phyloP scores from a whole-genome alignment of 2,113 vertebrate genomes.

The Seriola quinqueradiata region DNA sequence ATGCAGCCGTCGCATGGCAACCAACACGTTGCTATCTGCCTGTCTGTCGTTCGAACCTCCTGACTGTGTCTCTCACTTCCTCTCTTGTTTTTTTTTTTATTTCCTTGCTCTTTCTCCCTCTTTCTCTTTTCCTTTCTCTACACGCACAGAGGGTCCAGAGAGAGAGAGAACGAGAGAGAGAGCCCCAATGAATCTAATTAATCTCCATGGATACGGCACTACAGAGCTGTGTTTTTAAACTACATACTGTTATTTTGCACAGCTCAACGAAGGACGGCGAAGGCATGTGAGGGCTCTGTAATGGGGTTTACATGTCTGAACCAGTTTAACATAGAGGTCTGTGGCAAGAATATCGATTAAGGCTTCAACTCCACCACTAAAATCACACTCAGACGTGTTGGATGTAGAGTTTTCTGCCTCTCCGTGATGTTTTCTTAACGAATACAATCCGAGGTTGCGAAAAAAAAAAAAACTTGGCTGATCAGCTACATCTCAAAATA shows the following conservation, averaged over 20 bases:
- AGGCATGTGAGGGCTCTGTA: slow-evolving; percentile 12
- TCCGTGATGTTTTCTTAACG: background rate
- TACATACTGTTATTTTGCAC: slow-evolving; percentile 32
- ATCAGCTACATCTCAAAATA: background rate
- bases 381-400: background rate
- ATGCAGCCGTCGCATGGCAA: slow-evolving; percentile 77
- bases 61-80: slow-evolving; percentile 29
- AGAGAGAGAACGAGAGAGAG: background rate
- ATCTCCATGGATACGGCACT: slow-evolving; percentile 48
- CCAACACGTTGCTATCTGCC: slow-evolving; percentile 42
- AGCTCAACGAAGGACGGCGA: slow-evolving; percentile 23
- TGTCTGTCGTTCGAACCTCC: slow-evolving; percentile 54
- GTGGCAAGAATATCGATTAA: slow-evolving; percentile 29
- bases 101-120: background rate
- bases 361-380: background rate
- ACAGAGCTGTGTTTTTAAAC: slow-evolving; percentile 25
- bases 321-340: slow-evolving; percentile 1
- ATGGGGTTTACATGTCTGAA: slow-evolving; percentile 23
- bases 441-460: background rate
- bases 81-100: background rate
- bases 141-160: background rate
- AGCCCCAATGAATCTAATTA: slow-evolving; percentile 37
- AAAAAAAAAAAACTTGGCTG: background rate
- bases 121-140: slow-evolving; percentile 7
- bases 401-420: background rate